Conservation (phyloP, 2,797 vertebrate species). For the Tachyglossus aculeatus region DNA sequence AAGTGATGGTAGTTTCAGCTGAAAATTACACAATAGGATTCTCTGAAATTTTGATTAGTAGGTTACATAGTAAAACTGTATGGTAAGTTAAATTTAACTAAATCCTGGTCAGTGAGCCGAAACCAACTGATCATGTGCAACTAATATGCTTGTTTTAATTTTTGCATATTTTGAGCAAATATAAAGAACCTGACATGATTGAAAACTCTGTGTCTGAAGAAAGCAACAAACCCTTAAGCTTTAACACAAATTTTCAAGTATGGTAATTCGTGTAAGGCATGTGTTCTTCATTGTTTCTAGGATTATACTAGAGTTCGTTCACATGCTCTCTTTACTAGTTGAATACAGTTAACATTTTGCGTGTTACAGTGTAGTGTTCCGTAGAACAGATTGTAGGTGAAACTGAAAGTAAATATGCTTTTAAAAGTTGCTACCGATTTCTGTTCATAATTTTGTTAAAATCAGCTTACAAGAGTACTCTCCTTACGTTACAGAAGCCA, state of each 20-base stretch:
- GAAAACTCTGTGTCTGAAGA: constrained; percentile 5
- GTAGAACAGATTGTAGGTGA: constrained; percentile 61
- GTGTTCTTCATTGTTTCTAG: constrained; percentile 48
- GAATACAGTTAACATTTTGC: constrained; percentile 54
- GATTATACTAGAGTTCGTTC: constrained; percentile 39
- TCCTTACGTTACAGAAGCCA: constrained; percentile 66
- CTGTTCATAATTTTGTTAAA: constrained; percentile 73
- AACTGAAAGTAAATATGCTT: constrained; percentile 59
- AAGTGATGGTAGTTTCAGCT: constrained; percentile 15
- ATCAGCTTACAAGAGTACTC: constrained; percentile 55
- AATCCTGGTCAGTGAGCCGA: constrained; percentile 23
- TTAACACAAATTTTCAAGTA: neutral
- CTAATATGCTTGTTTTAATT: too few relatives aligned
- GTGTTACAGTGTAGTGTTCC: constrained; percentile 60
- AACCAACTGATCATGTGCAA: neutral
- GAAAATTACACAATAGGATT: constrained; percentile 53
- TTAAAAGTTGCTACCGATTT: constrained; percentile 69
- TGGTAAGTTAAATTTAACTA: constrained; percentile 42
- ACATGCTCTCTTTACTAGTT: constrained; percentile 25
- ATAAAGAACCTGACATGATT: neutral
- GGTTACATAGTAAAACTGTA: constrained; percentile 25
- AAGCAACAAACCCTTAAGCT: neutral
- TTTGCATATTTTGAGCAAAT: too few relatives aligned
- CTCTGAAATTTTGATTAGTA: constrained; percentile 12
- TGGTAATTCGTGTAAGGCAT: neutral